Conservation (phyloP, 2,113 vertebrate genomes). For the Rattus rattus region DNA sequence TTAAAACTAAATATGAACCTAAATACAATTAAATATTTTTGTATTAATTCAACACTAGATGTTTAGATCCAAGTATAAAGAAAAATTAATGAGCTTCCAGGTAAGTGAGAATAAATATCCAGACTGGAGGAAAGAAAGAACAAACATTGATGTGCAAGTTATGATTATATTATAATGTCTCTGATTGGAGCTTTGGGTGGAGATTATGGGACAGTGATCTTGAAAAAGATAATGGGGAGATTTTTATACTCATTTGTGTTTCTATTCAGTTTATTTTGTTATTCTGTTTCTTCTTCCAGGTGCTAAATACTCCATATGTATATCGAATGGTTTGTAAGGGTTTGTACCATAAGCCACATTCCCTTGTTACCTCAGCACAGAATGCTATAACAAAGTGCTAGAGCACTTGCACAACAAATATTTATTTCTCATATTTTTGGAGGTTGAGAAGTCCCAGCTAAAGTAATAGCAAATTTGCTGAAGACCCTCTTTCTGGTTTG, state of each 20-base stretch:
- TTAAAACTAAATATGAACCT: constrained; percentile 17
- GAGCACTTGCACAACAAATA: background rate
- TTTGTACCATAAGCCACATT: background rate
- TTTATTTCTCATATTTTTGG: background rate
- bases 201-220: background rate
- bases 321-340: background rate
- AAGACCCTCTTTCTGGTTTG: background rate
- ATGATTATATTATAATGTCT: background rate
- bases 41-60: background rate
- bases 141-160: background rate
- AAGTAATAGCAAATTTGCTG: background rate
- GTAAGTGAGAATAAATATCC: background rate
- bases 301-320: background rate
- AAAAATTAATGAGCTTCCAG: background rate
- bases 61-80: background rate
- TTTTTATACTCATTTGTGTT: background rate
- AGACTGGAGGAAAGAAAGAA: background rate
- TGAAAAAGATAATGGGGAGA: background rate
- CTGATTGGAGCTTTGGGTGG: background rate
- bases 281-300: background rate
- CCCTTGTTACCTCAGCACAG: background rate
- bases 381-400: background rate
- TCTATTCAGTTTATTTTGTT: background rate
- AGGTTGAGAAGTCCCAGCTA: background rate
- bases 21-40: background rate